Conservation (phyloP, 2,113 vertebrate genomes). For the Tauraco erythrolophus region DNA sequence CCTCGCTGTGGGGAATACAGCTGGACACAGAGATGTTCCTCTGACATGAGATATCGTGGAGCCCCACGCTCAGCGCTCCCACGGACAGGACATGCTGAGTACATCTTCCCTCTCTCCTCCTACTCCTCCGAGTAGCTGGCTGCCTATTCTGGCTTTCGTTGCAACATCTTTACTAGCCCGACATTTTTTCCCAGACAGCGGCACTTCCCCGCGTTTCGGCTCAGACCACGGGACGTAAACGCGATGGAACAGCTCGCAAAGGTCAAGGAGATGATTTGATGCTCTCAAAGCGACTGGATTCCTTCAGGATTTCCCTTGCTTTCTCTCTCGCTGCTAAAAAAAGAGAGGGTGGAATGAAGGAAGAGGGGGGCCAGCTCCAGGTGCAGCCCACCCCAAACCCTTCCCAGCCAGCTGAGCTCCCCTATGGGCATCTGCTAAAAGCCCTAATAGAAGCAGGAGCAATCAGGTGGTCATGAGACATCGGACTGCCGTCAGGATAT, state of each 20-base stretch:
- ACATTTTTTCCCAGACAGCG: background rate
- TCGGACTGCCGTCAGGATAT: background rate
- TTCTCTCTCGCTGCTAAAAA: background rate
- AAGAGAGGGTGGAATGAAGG: background rate
- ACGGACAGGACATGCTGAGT: fast-evolving
- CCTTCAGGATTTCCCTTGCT: conserved; percentile 8
- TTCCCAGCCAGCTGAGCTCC: background rate
- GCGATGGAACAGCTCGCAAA: background rate
- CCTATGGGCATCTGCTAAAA: background rate
- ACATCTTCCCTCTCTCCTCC: background rate
- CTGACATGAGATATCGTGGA: background rate
- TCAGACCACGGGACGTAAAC: background rate
- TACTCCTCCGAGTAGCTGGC: background rate
- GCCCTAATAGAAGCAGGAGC: background rate
- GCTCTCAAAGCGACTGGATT: background rate
- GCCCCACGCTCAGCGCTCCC: fast-evolving
- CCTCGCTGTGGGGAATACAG: background rate
- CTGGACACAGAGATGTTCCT: background rate
- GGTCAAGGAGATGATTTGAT: background rate
- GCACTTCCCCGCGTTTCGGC: fast-evolving
- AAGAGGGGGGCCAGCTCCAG: background rate
- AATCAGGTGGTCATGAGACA: conserved; percentile 37
- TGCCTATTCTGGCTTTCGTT: background rate
- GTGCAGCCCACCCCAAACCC: background rate
- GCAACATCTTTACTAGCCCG: background rate